These are phyloP conservation scores for Leptobrachium ailaonicum DNA, from an alignment of 2,113 vertebrate genomes.

Conservation along the genomic window DNA sequence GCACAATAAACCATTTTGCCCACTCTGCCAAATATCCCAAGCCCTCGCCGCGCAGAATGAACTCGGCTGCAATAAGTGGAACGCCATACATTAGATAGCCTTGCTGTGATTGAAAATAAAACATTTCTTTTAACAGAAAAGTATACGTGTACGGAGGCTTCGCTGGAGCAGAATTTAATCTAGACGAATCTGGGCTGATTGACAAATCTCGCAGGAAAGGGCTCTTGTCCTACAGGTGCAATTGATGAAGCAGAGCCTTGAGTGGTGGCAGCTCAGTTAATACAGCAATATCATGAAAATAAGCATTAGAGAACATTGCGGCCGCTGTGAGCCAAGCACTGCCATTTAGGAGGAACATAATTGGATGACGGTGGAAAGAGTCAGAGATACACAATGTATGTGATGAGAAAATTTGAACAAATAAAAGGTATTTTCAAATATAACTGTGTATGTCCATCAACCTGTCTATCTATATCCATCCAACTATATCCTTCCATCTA, in stretches of 20 bases:
- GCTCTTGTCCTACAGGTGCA: constrained; percentile 25
- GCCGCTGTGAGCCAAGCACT: background rate
- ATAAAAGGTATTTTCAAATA: background rate
- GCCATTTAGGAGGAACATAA: constrained; percentile 13
- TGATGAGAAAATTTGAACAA: constrained; percentile 17
- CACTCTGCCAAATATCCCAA: background rate
- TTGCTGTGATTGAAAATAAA: background rate
- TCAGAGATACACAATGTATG: background rate
- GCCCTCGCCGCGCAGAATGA: background rate
- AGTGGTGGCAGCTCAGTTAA: constrained; percentile 11
- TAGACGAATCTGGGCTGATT: constrained; percentile 21
- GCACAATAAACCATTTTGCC: constrained; percentile 9
- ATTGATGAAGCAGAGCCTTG: constrained; percentile 13
- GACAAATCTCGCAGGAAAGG: constrained; percentile 7
- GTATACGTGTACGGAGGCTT: background rate
- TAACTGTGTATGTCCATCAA: too few relatives aligned
- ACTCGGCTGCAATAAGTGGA: background rate
- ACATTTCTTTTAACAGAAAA: constrained; percentile 12
- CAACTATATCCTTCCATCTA: too few relatives aligned
- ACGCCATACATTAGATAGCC: background rate
- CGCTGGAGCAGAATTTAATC: constrained; percentile 5
- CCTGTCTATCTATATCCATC: too few relatives aligned
- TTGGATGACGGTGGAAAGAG: constrained; percentile 19
- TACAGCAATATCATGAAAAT: constrained; percentile 17
- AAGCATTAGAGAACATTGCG: constrained; percentile 22